Evolutionary conservation across 2,888 invertebrate genomes (phyloP), one percentile per base, ranked within the genome.

Genomic region (Diadegma fenestrale): DNA sequence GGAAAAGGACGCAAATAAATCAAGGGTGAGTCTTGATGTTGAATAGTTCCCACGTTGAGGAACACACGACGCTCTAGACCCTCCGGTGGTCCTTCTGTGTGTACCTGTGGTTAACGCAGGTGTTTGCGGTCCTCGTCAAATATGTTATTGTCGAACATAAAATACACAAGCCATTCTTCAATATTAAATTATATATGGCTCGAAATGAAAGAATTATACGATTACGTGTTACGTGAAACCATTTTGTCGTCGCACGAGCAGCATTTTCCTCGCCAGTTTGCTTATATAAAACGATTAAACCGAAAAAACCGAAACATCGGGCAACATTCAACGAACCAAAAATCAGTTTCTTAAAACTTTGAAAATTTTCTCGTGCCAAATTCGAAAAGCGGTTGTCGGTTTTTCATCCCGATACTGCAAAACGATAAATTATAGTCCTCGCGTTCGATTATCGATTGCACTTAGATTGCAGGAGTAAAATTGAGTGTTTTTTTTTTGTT

Each of bases 31-130:
- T 69, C 75, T 30, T 22, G 80, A 41, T 37, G 72, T 54, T 64
- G 58, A 73, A 61, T 58, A 54, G 72, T 84, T 86, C 86, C 84
- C 86, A 86, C 86, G 86, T 86, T 80, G 69, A 80, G 71, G 41
- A 64, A 66, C 54, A 54, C 43, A 54, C 66, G 69, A 54, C 66
- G 69, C 71, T 33, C 33, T 69, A 86, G 66, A 73, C 41, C 54
- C 81, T 68, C 43, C 4, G 19, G 41, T 30, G 14, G 37, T 58
- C 61, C 69, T 71, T 58, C 54, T 58, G 71, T 80, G 71, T 80
- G 80, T 85, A 82, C 80, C 82, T 80, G 82, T 68, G 82, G 76
- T 85, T 48, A 26, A 48, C 45, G 85, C 85, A 85, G 85, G 82
- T 85, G 82, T 77, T 51, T 66, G 81, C 26, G 80, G 80, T 80